phyloP scores from a whole-genome alignment of 2,888 invertebrate genomes.

The Erebia ligea region DNA sequence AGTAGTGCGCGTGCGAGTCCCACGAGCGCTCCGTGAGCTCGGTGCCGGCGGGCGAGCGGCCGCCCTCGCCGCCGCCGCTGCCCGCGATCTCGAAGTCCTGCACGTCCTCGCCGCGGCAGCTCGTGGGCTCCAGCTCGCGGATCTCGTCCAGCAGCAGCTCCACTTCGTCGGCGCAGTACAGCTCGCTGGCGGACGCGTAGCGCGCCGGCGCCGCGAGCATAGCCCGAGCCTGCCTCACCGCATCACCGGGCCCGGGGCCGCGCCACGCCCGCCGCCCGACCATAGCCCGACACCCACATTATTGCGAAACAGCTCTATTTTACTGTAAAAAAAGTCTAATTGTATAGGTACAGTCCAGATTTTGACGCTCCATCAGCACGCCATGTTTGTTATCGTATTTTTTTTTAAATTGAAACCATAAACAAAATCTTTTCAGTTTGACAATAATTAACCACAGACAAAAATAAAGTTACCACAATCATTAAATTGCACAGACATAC shows the following conservation, averaged over 20 bases:
- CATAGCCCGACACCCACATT: conserved; percentile 50
- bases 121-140: conserved; percentile 79
- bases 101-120: conserved; percentile 79
- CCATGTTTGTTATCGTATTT: conserved; percentile 75
- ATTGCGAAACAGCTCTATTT: conserved; percentile 48
- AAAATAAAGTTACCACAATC: too few species aligned
- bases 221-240: conserved; percentile 67
- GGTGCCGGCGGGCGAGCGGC: conserved; percentile 75
- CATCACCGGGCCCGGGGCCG: conserved; percentile 49
- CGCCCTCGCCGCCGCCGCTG: conserved; percentile 74
- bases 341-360: conserved; percentile 61
- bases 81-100: conserved; percentile 83
- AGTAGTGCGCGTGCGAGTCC: conserved; percentile 81
- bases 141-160: conserved; percentile 82
- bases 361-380: conserved; percentile 64
- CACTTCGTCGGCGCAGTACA: conserved; percentile 82
- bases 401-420: conserved; percentile 36
- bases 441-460: too few species aligned
- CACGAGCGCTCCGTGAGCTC: conserved; percentile 77
- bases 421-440: not conserved
- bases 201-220: conserved; percentile 81
- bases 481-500: too few species aligned
- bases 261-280: conserved; percentile 45
- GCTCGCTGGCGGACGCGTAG: conserved; percentile 81
- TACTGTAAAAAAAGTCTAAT: conserved; percentile 48